Conservation (phyloP, 2,888 invertebrate species). For the Onthophagus sagittarius region DNA sequence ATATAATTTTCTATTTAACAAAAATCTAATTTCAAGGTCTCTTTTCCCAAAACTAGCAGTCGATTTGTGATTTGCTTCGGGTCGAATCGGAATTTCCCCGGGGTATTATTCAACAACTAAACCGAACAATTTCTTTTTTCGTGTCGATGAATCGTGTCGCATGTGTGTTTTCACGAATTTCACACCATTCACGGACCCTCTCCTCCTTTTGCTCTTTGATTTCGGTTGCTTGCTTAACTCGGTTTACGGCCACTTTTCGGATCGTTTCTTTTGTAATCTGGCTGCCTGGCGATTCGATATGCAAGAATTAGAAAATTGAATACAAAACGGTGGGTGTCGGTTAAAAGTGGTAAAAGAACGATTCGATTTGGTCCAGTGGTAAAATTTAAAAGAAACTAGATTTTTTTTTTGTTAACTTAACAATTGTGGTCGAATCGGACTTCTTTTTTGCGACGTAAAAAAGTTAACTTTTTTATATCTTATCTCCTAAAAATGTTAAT, state of each 20-base stretch:
- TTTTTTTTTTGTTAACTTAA: neutral
- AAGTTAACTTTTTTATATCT: neutral
- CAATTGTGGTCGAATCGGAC: neutral
- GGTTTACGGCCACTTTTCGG: neutral
- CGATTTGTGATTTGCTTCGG: constrained; percentile 13
- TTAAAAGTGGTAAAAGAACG: neutral
- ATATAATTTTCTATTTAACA: neutral
- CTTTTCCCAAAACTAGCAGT: constrained; percentile 6
- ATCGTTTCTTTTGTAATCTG: constrained; percentile 7
- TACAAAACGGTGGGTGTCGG: neutral
- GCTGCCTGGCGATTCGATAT: constrained; percentile 16
- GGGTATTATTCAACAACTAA: neutral
- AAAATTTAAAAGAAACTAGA: neutral
- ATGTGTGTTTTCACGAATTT: constrained; percentile 17
- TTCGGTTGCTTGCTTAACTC: too few species aligned
- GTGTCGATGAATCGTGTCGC: constrained; percentile 11
- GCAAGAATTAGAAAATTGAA: constrained; percentile 11
- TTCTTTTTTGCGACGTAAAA: constrained; percentile 6
- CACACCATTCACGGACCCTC: constrained; percentile 9
- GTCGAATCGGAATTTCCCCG: constrained; percentile 19
- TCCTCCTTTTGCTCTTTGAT: neutral
- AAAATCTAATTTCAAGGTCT: neutral
- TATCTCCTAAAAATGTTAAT: neutral
- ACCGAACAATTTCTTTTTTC: too few species aligned
- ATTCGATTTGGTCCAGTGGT: neutral